These are phyloP conservation scores for Centropristis striata DNA, from an alignment of 2,113 vertebrate species.

Conservation along the genomic window DNA sequence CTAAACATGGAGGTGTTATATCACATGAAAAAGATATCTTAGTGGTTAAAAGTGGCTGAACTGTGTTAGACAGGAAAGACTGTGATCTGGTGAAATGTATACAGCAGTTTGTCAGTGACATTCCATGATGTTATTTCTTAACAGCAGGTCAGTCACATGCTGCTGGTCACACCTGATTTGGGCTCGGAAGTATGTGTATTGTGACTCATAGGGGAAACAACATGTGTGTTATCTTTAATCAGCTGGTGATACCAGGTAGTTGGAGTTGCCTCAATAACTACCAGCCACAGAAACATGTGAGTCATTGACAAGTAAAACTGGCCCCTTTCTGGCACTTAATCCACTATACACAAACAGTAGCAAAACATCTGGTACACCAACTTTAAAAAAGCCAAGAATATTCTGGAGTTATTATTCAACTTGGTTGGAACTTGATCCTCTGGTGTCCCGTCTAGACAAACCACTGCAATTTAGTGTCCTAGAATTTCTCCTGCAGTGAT, in stretches of 20 bases:
- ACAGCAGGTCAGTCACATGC: slow-evolving; percentile 22
- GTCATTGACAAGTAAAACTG: neutral
- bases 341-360: neutral
- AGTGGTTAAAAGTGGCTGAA: slow-evolving; percentile 17
- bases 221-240: slow-evolving; percentile 10
- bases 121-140: slow-evolving; percentile 29
- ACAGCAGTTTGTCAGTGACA: neutral
- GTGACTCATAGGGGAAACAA: slow-evolving; percentile 38
- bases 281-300: slow-evolving; percentile 1
- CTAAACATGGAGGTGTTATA: neutral
- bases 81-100: slow-evolving; percentile 15
- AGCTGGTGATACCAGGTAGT: neutral
- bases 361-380: slow-evolving; percentile 23
- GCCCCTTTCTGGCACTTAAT: neutral
- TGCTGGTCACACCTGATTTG: neutral
- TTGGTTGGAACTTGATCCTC: slow-evolving; percentile 30
- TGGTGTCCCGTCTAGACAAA: slow-evolving; percentile 60
- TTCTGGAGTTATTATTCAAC: slow-evolving; percentile 50
- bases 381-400: slow-evolving; percentile 32
- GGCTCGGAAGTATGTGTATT: neutral
- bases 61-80: slow-evolving; percentile 1
- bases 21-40: slow-evolving; percentile 16
- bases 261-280: neutral
- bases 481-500: slow-evolving; percentile 35
- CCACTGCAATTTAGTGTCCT: slow-evolving; percentile 51